Evolutionary conservation across 2,113 vertebrate species (phyloP), one percentile per base, ranked within the genome.

Genomic region (Oceanodroma tethys): DNA sequence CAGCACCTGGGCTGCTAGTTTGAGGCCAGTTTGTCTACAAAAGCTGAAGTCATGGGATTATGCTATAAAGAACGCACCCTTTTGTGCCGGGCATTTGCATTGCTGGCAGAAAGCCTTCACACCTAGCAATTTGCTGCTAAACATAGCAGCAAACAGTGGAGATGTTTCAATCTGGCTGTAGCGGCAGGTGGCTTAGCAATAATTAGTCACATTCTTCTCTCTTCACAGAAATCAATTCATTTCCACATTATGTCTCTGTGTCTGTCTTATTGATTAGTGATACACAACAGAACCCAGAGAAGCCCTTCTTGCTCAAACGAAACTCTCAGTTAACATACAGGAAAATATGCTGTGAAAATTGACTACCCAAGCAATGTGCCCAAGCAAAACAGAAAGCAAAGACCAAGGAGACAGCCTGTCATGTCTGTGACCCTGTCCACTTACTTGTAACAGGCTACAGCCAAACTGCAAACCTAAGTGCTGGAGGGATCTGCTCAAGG

Each of bases 201-300:
- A 89, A 93, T 93, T 81, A 93, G 62, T 80, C 86, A 80, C 73
- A 80, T 93, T 89, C 80, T 68, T 80, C 42, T 62, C 48, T 87
- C 62, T 55, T 66, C 32, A 40, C 50, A 79, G 63, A 74, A 82
- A 89, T 90, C 74, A 87, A 12, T 87, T 91, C 5, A 70, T 80
- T 90, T 86, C 78, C 1, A 0, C 34, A 2, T 80, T 68, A 60
- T 53, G 38, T 53, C 53, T 92, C 65, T 86, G 32, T 30, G 62
- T 70, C 67, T 90, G 43, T 68, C 53, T 36, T 91, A 84, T 53
- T 82, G 73, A 75, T 91, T 68, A 68, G 60, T 26, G 73, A 74
- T 50, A 62, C 13, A 45, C 12, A 16, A 60, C 2, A 3, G 25
- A 72, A 53, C 40, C 56, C 48, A 17, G 66, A 66, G 75, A 94